Base-by-base conservation (phyloP, 2,888 invertebrate species). In the Mythimna albipuncta region DNA sequence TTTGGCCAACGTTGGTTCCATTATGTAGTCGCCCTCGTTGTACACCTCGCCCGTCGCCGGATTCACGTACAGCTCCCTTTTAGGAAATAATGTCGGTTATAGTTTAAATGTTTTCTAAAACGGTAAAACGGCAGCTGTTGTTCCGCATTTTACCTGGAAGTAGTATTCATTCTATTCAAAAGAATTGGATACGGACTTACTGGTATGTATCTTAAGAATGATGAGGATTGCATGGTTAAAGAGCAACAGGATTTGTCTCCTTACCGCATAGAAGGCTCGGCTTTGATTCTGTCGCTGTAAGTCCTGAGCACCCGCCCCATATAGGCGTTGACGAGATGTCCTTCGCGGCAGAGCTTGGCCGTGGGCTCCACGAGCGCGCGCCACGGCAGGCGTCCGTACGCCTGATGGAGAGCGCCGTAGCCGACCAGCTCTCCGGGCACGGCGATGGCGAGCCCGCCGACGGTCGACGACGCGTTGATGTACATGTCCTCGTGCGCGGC, bases 391-490 rank as follows among this genome's bases (percentile, higher is more conserved):
- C 96, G 97, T 1, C 99, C 99, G 90, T 97, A 98, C 95, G 82
- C 96, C 80, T 97, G 93, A 93, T 98, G 97, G 52, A 98, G 97
- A 73, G 96, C 97, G 97, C 98, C 98, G 91, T 98, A 98, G 2
- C 99, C 99, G 71, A 97, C 95, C 21, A 99, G 92, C 93, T 99
- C 99, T 11, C 99, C 99, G 0, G 99, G 99, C n/a, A 99, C 98
- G 19, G 98, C 99, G 19, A 98, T 97, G 0, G 99, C 97, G 84
- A 97, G 93, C 0, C 97, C 98, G 82, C 97, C 98, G 95, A 92
- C 90, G 69, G 91, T 93, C 6, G 95, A 93, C 1, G 96, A 96
- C 6, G 95, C 93, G 89, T 93, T 93, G 6, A 95, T 89, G 91
- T 96, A 99, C 98, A 99, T 98, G 78, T 97, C 93, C 87, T 93